Evolutionary conservation across 1,140 invertebrate species (phyloP), one percentile per base, ranked within the genome.

Genomic region (Lamellibrachia luymesi): DNA sequence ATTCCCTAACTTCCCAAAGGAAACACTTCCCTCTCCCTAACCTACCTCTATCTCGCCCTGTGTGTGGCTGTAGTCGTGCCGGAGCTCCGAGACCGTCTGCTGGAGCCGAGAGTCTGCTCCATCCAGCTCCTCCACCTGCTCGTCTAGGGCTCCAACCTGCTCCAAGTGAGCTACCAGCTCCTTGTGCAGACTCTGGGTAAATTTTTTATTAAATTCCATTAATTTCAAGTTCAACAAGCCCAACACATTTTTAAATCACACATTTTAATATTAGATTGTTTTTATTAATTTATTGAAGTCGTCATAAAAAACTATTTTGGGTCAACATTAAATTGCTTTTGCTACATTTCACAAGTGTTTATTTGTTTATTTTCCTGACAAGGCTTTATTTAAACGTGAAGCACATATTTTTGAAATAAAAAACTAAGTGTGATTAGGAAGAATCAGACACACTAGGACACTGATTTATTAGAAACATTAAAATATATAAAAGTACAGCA

Each of bases 151-250:
- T 80, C 64, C 64, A 17, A 80, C 64, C 64, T 80, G 64, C 93
- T 98, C 97, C 7, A 98, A 98, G 96, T 98, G 98, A 90, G 97
- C 95, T 56, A 95, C 95, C 80, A 96, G 94, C 91, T 95, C 95
- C 92, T 95, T 95, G 7, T 96, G 94, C 27, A 96, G 93, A 27
- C 95, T 92, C 50, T 96, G 93, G 92, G 92, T 92, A 92, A 93
- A 2, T 17, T 8, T 80, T 80, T 80, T 22, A 8, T 10, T 80
- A 80, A 8, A 80, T 22, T 80, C 13, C 64, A 80, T 17, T 22
- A 80, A 80, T 22, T 38, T 38, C 38, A 38, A 38, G 38, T 38
- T 38, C 38, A 38, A 38, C 38, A 38, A 38, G 38, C 38, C 38
- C 38, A 38, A 38, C 38, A 38, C 38, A 38, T 38, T 38, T 38